A percentile compares a stretch with the other conserved stretches of the same genome.
Conservation (phyloP, 2,888 invertebrate genomes). For the Phyllotreta cruciferae region DNA sequence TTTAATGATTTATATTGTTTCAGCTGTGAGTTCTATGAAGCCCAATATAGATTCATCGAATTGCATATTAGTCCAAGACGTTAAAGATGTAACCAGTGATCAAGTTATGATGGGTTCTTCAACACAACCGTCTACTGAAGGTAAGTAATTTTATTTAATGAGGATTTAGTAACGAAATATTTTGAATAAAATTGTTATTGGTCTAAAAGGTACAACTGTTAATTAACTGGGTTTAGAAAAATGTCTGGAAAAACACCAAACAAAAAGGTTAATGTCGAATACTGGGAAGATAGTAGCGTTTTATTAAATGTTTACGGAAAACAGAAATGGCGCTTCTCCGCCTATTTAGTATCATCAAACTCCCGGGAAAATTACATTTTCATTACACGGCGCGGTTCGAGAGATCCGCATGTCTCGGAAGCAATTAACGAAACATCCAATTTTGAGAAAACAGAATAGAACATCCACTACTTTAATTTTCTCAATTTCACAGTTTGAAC, state of each 20-base stretch:
- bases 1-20: conserved; percentile 57
- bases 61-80: conserved; percentile 89
- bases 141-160: conserved; percentile 54
- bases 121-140: conserved; percentile 75
- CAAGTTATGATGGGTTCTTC: conserved; percentile 82
- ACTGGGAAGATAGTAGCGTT: conserved; percentile 4
- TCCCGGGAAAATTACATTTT: conserved; percentile 18
- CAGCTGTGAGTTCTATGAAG: conserved; percentile 91
- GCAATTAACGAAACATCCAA: conserved; percentile 28
- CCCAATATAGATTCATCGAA: conserved; percentile 86
- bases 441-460: conserved; percentile 29
- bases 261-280: conserved; percentile 10
- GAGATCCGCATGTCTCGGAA: conserved; percentile 19
- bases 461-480: conserved; percentile 35
- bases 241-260: conserved; percentile 1
- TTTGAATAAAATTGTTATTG: conserved; percentile 1
- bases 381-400: conserved; percentile 18
- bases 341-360: conserved; percentile 15
- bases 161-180: neutral
- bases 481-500: conserved; percentile 38
- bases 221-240: conserved; percentile 15
- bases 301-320: neutral
- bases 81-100: conserved; percentile 86
- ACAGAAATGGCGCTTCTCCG: conserved; percentile 3
- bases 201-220: conserved; percentile 1